A percentile compares a stretch with the other conserved stretches of the same genome.
Evolutionary conservation across 2,797 vertebrate species (phyloP).

Genomic region (Agapornis canus): DNA sequence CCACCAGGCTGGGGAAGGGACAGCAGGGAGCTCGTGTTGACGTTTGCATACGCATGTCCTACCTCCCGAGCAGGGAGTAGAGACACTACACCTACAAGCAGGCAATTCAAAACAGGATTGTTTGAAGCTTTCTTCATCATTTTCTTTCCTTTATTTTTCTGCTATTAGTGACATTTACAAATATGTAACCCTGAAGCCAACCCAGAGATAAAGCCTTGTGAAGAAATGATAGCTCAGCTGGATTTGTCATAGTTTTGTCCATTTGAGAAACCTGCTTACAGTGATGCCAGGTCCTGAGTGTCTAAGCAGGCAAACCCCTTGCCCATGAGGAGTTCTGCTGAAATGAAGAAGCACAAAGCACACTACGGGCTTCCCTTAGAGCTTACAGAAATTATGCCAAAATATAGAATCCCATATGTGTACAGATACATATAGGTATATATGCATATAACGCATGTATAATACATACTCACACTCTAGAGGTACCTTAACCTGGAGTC

Average conservation of each 20-base stretch:
- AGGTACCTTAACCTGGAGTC: not conserved
- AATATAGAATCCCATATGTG: not conserved
- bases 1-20: not conserved
- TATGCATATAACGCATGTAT: not conserved
- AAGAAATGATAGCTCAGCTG: not conserved
- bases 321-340: not conserved
- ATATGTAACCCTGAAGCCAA: not conserved
- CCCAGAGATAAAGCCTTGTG: not conserved
- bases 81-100: not conserved
- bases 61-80: fast-evolving
- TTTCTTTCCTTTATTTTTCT: not conserved
- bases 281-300: not conserved
- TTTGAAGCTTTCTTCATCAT: not conserved
- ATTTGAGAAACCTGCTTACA: not conserved
- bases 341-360: not conserved
- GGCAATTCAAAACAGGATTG: not conserved
- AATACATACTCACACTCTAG: not conserved
- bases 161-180: not conserved
- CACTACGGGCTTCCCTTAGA: not conserved
- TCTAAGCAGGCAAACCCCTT: not conserved
- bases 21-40: not conserved
- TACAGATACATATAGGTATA: fast-evolving
- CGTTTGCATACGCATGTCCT: not conserved
- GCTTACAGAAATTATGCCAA: not conserved
- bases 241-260: not conserved